Base-by-base conservation (phyloP, 2,888 invertebrate genomes). In the Polyploca ridens region DNA sequence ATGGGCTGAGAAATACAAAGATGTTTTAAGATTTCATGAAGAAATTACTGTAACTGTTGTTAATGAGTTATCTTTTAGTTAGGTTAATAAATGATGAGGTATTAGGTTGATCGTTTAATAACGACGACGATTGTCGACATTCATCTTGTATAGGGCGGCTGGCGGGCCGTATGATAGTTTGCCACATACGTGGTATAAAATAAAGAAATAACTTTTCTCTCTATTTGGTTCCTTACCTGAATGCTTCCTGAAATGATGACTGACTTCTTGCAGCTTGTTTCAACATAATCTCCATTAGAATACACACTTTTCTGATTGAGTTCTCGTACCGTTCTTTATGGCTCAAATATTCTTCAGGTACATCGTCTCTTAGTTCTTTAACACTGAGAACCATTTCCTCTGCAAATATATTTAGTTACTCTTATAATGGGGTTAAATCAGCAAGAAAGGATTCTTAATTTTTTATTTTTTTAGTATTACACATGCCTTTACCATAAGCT, bases 301-400 rank as follows among this genome's bases (percentile, higher is more conserved):
- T 85, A 73, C 96, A 96, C 6, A 96, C 94, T 81, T 96, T 97
- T 62, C 96, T 94, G 41, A 98, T 82, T 6, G 96, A 95, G 78
- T 97, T 95, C 83, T 97, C 97, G 83, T 98, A 98, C 67, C 96
- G 94, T 78, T 98, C 97, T 80, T 97, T 97, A 81, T 98, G 97
- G 64, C 97, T 97, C 72, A 97, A 88, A 83, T 97, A 98, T 66
- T 96, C 97, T n/a, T 95, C 93, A 0, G 97, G 97, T 0, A 96
- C 86, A 27, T 94, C 89, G 73, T 96, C 96, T 73, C 93, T 78
- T 0, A 90, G 67, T 0, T 82, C 88, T 49, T 88, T 79, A 1
- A 81, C 68, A 60, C 77, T 85, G 2, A 90, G 76, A 4, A 90
- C 84, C 67, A 79, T 44, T 0, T 86, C 76, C 79, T 90, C 90